Percentiles rank a stretch among this genome's conserved stretches.
phyloP scores from a whole-genome alignment of 2,113 vertebrate species.

The Burhinus bistriatus region DNA sequence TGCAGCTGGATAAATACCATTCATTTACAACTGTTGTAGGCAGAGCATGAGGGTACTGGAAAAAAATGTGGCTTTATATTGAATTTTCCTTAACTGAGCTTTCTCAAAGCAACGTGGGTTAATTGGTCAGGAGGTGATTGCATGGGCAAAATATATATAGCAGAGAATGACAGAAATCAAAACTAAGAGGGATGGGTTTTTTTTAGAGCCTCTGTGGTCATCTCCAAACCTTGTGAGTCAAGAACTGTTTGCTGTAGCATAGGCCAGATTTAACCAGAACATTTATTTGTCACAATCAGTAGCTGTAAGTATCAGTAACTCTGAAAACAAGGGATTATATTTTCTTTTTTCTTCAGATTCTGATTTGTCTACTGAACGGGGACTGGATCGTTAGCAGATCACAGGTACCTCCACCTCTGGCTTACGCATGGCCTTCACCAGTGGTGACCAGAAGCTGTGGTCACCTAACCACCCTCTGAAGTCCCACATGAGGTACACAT shows the following conservation, averaged over 20 bases:
- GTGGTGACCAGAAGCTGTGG: neutral
- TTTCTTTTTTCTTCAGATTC: neutral
- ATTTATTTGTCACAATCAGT: neutral
- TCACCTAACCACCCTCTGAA: neutral
- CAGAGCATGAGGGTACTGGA: neutral
- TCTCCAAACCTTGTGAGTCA: neutral
- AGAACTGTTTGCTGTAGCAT: neutral
- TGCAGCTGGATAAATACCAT: neutral
- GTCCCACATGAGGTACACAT: neutral
- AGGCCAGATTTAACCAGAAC: neutral
- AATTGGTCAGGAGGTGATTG: neutral
- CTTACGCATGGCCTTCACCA: neutral
- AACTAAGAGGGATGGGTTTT: neutral
- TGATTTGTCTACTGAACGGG: neutral
- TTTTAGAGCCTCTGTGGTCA: neutral
- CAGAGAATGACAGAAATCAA: neutral
- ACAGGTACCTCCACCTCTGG: neutral
- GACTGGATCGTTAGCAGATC: neutral
- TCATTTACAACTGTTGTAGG: neutral
- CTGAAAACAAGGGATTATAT: neutral
- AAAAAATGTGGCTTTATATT: neutral
- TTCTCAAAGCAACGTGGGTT: neutral
- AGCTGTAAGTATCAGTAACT: neutral
- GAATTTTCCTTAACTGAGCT: neutral
- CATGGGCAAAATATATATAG: neutral